phyloP scores from a whole-genome alignment of 2,797 vertebrate species.

The Myripristis murdjan region DNA sequence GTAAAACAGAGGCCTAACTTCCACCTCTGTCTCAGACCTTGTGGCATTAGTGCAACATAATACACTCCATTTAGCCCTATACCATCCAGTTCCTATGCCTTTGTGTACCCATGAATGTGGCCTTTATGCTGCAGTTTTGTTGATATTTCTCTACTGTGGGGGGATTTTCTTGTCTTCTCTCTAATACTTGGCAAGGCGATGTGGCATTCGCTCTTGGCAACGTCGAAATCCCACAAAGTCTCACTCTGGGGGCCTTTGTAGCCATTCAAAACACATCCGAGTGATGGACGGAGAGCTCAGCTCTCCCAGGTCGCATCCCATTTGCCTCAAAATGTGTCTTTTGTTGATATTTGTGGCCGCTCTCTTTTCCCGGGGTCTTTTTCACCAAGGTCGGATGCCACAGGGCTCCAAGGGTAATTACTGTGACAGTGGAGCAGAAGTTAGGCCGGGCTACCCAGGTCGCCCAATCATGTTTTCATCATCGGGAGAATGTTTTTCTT shows the following conservation, averaged over 20 bases:
- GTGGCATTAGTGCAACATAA: constrained; percentile 69
- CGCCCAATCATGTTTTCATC: constrained; percentile 81
- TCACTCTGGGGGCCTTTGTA: constrained; percentile 76
- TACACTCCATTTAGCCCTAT: constrained; percentile 60
- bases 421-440: constrained; percentile 74
- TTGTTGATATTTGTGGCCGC: constrained; percentile 73
- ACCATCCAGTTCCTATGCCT: constrained; percentile 67
- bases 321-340: constrained; percentile 69
- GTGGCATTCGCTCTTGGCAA: constrained; percentile 80
- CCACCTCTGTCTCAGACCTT: constrained; percentile 65
- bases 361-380: constrained; percentile 59
- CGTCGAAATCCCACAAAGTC: constrained; percentile 76
- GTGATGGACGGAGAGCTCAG: constrained; percentile 78
- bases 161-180: constrained; percentile 76
- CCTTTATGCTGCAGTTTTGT: constrained; percentile 82
- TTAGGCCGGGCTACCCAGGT: constrained; percentile 73
- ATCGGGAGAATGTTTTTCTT: constrained; percentile 79
- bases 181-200: constrained; percentile 77
- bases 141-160: constrained; percentile 79
- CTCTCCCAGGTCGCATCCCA: constrained; percentile 71
- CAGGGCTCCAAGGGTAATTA: constrained; percentile 77
- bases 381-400: constrained; percentile 62
- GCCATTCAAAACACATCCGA: constrained; percentile 68
- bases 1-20: constrained; percentile 71
- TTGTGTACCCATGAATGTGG: constrained; percentile 80